A percentile compares a stretch with the other conserved stretches of the same genome.
These are phyloP conservation scores for Carpatolechia fugitivella DNA, from an alignment of 2,888 invertebrate species.

Conservation along the genomic window DNA sequence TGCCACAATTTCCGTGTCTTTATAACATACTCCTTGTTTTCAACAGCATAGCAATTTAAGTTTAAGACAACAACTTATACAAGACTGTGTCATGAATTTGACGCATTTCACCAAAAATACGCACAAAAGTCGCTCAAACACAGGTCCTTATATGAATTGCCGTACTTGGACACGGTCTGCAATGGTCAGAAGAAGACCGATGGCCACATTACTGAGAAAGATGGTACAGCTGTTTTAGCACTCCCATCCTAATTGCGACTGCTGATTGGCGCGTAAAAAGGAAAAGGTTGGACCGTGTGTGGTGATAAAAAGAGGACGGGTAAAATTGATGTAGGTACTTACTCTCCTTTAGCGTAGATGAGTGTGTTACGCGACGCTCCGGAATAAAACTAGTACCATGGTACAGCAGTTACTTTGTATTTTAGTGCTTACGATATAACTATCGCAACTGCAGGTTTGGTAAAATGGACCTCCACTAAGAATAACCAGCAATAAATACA, in stretches of 20 bases:
- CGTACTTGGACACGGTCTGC: background rate
- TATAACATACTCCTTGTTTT: no score
- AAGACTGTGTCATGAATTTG: no score
- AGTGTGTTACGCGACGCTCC: background rate
- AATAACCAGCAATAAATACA: no score
- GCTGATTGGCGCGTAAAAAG: slow-evolving; percentile 12
- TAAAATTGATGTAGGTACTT: background rate
- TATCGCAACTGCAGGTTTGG: no score
- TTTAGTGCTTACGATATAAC: no score
- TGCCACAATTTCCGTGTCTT: no score
- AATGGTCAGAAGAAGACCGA: slow-evolving; percentile 19
- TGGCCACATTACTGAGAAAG: slow-evolving; percentile 17
- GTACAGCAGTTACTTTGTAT: no score
- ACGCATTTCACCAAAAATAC: no score
- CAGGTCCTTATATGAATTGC: background rate
- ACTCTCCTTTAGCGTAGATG: background rate
- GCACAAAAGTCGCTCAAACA: no score
- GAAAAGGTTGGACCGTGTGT: background rate
- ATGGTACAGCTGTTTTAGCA: slow-evolving; percentile 14
- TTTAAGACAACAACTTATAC: no score
- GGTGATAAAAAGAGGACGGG: slow-evolving; percentile 8
- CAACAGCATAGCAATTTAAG: no score
- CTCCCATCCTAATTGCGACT: slow-evolving; percentile 9
- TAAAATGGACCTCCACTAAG: no score
- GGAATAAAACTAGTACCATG: background rate